Evolutionary conservation across 2,113 vertebrate species (phyloP).

Genomic region (Mohoua ochrocephala): DNA sequence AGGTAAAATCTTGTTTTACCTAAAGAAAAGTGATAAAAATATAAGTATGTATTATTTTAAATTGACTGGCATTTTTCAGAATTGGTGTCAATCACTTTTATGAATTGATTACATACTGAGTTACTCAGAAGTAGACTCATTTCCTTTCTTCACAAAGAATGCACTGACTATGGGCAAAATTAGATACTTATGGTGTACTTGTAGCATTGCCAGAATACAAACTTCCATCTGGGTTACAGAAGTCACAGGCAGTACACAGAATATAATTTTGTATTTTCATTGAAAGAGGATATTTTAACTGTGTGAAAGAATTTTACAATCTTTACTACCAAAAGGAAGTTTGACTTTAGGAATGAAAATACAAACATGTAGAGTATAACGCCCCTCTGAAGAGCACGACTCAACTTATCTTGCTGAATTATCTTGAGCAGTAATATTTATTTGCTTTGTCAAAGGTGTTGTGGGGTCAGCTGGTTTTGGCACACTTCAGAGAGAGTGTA

Average conservation of each 20-base stretch:
- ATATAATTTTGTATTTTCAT: neutral
- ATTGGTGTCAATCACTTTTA: neutral
- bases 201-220: conserved; percentile 16
- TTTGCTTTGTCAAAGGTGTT: neutral
- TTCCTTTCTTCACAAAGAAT: conserved; percentile 67
- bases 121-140: conserved; percentile 40
- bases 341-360: neutral
- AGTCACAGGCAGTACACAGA: neutral
- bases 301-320: neutral
- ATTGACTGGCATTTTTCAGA: neutral
- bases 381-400: neutral
- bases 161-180: conserved; percentile 45
- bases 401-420: neutral
- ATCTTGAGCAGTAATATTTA: neutral
- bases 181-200: conserved; percentile 30
- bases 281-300: neutral
- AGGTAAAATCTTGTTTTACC: neutral
- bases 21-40: neutral
- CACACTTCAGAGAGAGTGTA: neutral
- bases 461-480: neutral
- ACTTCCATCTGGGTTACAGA: conserved; percentile 57
- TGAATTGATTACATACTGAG: neutral
- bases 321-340: neutral
- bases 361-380: neutral
- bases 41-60: neutral